Conservation (phyloP, 2,113 vertebrate species). For the Ageneiosus marmoratus region DNA sequence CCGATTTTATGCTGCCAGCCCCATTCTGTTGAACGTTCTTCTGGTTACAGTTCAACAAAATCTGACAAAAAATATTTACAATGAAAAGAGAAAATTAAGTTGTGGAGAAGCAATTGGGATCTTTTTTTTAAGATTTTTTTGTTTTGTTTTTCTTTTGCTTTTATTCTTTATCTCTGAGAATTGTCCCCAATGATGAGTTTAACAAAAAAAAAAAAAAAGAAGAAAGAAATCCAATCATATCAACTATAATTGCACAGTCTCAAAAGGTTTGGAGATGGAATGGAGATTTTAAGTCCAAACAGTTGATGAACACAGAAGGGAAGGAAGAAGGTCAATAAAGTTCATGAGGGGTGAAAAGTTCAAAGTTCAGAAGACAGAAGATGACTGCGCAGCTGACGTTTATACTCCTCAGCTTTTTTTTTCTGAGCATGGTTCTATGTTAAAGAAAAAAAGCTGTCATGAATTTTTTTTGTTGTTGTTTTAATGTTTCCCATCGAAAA, state of each 20-base stretch:
- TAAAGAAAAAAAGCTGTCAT: constrained; percentile 76
- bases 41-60: constrained; percentile 78
- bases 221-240: constrained; percentile 74
- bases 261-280: constrained; percentile 80
- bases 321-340: constrained; percentile 81
- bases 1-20: constrained; percentile 79
- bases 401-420: constrained; percentile 69
- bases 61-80: constrained; percentile 82
- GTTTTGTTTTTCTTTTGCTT: constrained; percentile 65
- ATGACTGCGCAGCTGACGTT: constrained; percentile 78
- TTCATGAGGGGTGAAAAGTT: constrained; percentile 82
- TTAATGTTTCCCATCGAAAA: constrained; percentile 75
- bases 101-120: constrained; percentile 72
- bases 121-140: constrained; percentile 61
- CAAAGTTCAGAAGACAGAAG: constrained; percentile 83
- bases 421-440: constrained; percentile 73
- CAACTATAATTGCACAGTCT: constrained; percentile 84
- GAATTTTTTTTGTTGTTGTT: constrained; percentile 62
- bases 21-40: constrained; percentile 74
- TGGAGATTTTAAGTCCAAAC: constrained; percentile 82
- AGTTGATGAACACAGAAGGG: constrained; percentile 81
- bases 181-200: constrained; percentile 75
- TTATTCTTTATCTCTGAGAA: constrained; percentile 70
- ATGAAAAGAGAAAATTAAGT: constrained; percentile 77
- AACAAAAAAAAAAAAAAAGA: constrained; percentile 64